Percentiles rank a stretch among this genome's conserved stretches.
Evolutionary conservation across 2,888 invertebrate genomes (phyloP).

Genomic region (Saturnia japonica): DNA sequence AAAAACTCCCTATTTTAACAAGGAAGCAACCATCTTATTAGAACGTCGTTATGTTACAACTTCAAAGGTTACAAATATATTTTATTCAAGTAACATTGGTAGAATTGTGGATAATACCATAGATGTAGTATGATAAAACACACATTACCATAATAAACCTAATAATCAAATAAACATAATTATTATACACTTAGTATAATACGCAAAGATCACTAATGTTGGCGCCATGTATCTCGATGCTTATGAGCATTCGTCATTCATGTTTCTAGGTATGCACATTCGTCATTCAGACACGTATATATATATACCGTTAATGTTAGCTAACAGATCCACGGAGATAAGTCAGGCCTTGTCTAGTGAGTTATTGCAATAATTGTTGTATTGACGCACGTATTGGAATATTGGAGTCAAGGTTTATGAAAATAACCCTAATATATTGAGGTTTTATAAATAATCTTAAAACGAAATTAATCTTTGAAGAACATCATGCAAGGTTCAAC

Average conservation of each 20-base stretch:
- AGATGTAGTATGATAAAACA: too few species aligned
- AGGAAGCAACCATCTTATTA: too few species aligned
- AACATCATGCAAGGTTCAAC: neutral
- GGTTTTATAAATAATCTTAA: neutral
- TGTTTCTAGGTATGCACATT: conserved; percentile 16
- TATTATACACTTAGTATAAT: too few species aligned
- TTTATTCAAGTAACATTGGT: too few species aligned
- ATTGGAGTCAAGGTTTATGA: neutral
- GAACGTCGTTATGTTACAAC: too few species aligned
- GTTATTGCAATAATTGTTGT: conserved; percentile 63
- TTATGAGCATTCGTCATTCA: neutral
- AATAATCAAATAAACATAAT: too few species aligned
- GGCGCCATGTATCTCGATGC: neutral
- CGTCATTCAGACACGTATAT: conserved; percentile 34
- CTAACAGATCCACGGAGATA: conserved; percentile 57
- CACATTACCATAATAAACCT: too few species aligned
- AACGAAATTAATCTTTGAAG: neutral
- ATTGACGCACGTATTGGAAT: conserved; percentile 14
- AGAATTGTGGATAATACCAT: too few species aligned
- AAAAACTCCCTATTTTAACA: too few species aligned
- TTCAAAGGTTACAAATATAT: too few species aligned
- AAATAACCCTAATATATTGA: neutral
- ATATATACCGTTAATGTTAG: conserved; percentile 42
- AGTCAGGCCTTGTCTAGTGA: conserved; percentile 55
- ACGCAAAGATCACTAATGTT: neutral